Evolutionary conservation across 2,113 vertebrate genomes (phyloP).

Genomic region (Lamprotornis superbus): DNA sequence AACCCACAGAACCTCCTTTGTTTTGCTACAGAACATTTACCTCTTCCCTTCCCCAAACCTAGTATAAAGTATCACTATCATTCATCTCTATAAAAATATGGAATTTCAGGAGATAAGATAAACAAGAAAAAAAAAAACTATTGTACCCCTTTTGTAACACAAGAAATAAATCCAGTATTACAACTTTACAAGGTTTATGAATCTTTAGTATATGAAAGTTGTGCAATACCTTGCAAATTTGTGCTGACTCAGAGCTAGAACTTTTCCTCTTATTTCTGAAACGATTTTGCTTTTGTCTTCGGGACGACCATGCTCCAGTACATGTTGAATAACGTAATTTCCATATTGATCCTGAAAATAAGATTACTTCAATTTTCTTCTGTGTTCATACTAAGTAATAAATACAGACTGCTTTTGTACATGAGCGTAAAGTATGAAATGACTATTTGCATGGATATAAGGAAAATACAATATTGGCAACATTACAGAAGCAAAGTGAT

Average conservation of each 20-base stretch:
- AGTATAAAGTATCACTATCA: not conserved
- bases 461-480: not conserved
- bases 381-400: not conserved
- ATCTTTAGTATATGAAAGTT: not conserved
- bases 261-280: conserved; percentile 94
- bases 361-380: conserved; percentile 26
- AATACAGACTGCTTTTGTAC: not conserved
- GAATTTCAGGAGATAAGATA: not conserved
- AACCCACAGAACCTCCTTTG: not conserved
- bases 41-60: not conserved
- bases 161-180: not conserved
- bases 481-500: not conserved
- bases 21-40: not conserved
- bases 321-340: conserved; percentile 98
- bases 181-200: not conserved
- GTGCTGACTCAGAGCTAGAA: conserved; percentile 95
- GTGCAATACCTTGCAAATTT: conserved; percentile 94
- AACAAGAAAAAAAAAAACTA: not conserved
- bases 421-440: not conserved
- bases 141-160: not conserved
- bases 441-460: not conserved
- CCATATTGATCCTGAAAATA: conserved; percentile 93
- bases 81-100: not conserved
- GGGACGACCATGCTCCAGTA: conserved; percentile 94
- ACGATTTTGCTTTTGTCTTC: conserved; percentile 99